Percentiles rank a stretch among this genome's conserved stretches.
Evolutionary conservation across 2,888 invertebrate genomes (phyloP).

Genomic region (Notocelia uddmanniana): DNA sequence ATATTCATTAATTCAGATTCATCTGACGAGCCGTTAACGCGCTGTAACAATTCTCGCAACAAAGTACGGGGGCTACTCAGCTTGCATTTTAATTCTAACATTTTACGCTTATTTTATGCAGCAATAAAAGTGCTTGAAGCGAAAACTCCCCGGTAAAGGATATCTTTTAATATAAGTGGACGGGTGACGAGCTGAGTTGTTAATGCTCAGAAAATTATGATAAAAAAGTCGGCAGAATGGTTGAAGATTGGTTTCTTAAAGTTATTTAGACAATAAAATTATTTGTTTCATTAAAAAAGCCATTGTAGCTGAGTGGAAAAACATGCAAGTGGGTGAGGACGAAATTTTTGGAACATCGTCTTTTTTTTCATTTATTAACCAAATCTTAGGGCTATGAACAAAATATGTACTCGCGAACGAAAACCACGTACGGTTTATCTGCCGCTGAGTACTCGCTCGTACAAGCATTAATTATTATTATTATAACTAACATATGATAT

Average conservation of each 20-base stretch:
- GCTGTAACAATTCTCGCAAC: conserved; percentile 5
- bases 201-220: background rate
- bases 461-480: no score
- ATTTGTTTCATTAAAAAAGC: background rate
- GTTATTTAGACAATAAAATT: background rate
- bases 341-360: no score
- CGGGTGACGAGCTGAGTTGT: conserved; percentile 1
- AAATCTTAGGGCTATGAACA: no score
- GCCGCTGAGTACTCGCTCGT: no score
- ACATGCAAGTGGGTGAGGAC: no score
- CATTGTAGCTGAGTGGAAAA: no score
- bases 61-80: conserved; percentile 8
- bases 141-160: conserved; percentile 12
- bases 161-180: conserved; percentile 25
- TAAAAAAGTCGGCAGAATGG: background rate
- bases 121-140: conserved; percentile 26
- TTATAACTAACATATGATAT: no score
- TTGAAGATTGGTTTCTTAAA: background rate
- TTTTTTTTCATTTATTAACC: no score
- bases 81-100: conserved; percentile 31
- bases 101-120: conserved; percentile 31
- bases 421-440: no score
- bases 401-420: no score
- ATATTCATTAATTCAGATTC: no score
- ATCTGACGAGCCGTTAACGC: background rate